phyloP scores from a whole-genome alignment of 2,113 vertebrate species.

The Machaerirhynchus nigripectus region DNA sequence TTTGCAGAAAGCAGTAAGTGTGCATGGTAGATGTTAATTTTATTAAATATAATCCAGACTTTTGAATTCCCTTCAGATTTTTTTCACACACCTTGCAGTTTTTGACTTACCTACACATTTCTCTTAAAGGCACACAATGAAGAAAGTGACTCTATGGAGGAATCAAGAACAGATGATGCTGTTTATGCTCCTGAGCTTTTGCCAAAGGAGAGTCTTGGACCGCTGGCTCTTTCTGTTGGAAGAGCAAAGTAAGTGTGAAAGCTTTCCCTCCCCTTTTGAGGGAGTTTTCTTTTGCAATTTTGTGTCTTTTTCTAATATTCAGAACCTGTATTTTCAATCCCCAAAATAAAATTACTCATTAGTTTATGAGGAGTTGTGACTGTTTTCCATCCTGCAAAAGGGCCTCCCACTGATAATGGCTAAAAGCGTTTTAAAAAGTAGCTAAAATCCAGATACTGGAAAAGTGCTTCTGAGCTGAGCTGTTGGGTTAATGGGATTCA shows the following conservation, averaged over 20 bases:
- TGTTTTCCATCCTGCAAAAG: background rate
- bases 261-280: background rate
- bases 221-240: conserved; percentile 76
- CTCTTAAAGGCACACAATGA: conserved; percentile 52
- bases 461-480: background rate
- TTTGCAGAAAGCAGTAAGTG: conserved; percentile 83
- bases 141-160: conserved; percentile 41
- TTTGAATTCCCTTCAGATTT: background rate
- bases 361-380: background rate
- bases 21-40: background rate
- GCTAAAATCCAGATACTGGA: background rate
- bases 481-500: background rate
- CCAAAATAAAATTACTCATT: background rate
- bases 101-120: background rate
- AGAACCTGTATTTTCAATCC: background rate
- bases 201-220: conserved; percentile 39
- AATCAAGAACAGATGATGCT: conserved; percentile 24
- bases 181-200: conserved; percentile 46
- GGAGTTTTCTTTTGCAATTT: background rate
- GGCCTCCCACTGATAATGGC: background rate
- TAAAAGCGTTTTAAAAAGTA: background rate
- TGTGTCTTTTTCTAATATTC: background rate
- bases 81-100: background rate
- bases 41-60: background rate
- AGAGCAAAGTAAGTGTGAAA: conserved; percentile 84